phyloP scores from a whole-genome alignment of 2,797 vertebrate genomes.

The Eurystomus glaucurus region DNA sequence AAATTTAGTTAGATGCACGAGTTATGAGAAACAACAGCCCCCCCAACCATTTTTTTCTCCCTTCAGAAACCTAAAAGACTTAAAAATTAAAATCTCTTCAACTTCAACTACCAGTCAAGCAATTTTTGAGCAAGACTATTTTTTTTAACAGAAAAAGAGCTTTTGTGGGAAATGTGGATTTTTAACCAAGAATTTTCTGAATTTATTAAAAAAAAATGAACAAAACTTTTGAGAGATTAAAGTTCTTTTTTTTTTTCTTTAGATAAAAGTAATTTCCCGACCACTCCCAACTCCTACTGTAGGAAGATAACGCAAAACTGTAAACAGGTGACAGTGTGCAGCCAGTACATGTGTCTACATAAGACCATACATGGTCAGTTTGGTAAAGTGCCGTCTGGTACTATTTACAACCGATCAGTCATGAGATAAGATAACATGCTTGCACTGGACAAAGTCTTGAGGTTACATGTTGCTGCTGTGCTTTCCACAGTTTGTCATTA shows the following conservation, averaged over 20 bases:
- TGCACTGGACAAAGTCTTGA: slow-evolving; percentile 67
- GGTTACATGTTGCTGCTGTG: slow-evolving; percentile 3
- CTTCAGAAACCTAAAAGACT: not conserved
- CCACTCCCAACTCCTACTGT: not conserved
- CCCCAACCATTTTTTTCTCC: not conserved
- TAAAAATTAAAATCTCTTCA: not conserved
- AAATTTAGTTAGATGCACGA: not conserved
- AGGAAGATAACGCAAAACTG: not conserved
- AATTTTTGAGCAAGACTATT: not conserved
- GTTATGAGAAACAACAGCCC: not conserved
- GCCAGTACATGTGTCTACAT: not conserved
- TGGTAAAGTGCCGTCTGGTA: not conserved
- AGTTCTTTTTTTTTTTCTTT: not conserved
- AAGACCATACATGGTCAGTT: not conserved
- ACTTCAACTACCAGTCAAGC: not conserved
- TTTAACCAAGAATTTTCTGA: not conserved
- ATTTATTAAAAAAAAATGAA: not conserved
- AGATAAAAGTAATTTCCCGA: not conserved
- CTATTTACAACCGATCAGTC: slow-evolving; percentile 37
- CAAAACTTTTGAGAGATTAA: not conserved
- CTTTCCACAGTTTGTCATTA: slow-evolving; percentile 69
- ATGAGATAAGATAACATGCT: slow-evolving; percentile 56
- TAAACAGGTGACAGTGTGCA: not conserved
- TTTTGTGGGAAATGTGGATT: not conserved
- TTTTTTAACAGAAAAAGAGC: not conserved